These are phyloP conservation scores for Smittia aterrima DNA, from an alignment of 2,888 invertebrate genomes.

Conservation along the genomic window DNA sequence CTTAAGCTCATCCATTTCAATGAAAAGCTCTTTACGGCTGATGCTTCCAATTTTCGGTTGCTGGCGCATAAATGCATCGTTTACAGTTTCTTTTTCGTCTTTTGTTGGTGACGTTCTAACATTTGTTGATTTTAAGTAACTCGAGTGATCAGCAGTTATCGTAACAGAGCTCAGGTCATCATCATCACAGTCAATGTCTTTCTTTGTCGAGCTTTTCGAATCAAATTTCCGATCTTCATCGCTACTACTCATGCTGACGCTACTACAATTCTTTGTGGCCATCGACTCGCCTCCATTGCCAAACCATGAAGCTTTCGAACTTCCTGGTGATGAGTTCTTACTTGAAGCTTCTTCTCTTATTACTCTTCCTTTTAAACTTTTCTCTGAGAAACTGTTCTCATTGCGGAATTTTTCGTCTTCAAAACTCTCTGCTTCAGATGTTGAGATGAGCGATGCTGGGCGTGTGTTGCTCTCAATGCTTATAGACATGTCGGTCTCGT, in stretches of 20 bases:
- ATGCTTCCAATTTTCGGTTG: slow-evolving; percentile 45
- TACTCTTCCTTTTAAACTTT: slow-evolving; percentile 47
- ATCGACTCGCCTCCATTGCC: slow-evolving; percentile 59
- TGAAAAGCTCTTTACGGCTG: slow-evolving; percentile 56
- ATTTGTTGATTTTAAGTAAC: slow-evolving; percentile 42
- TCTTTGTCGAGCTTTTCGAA: slow-evolving; percentile 21
- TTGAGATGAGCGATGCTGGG: slow-evolving; percentile 12
- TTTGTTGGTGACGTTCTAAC: slow-evolving; percentile 42
- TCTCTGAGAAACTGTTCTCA: slow-evolving; percentile 61
- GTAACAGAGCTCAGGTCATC: slow-evolving; percentile 43
- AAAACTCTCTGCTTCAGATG: slow-evolving; percentile 54
- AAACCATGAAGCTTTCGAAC: slow-evolving; percentile 53
- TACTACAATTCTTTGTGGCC: slow-evolving; percentile 59
- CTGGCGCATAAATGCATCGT: slow-evolving; percentile 35
- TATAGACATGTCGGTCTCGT: slow-evolving; percentile 22
- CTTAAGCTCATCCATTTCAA: slow-evolving; percentile 70
- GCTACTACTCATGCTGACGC: slow-evolving; percentile 57
- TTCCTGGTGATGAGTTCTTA: slow-evolving; percentile 49
- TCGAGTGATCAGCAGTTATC: slow-evolving; percentile 42
- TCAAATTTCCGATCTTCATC: slow-evolving; percentile 51
- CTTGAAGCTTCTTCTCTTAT: slow-evolving; percentile 46
- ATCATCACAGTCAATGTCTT: slow-evolving; percentile 41
- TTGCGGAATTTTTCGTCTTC: slow-evolving; percentile 68
- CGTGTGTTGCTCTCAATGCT: not conserved
- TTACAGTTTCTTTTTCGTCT: slow-evolving; percentile 21